These are phyloP conservation scores for Odocoileus hemionus DNA, from an alignment of 2,113 vertebrate genomes.

Conservation along the genomic window DNA sequence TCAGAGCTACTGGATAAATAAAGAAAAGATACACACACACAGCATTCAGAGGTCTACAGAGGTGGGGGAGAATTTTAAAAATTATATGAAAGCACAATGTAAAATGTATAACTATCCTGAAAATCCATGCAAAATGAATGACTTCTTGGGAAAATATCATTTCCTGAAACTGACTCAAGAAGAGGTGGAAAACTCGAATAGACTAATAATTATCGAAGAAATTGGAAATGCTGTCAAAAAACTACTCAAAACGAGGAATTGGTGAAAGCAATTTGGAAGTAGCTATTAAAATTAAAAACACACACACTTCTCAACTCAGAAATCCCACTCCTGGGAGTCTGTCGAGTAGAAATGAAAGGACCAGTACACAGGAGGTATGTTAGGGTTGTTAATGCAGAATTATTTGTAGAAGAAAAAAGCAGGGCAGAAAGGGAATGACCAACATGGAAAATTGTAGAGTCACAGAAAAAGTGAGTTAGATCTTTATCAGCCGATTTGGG, in stretches of 20 bases:
- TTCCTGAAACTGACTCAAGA: constrained; percentile 59
- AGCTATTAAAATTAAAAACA: constrained; percentile 58
- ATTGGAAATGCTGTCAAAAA: constrained; percentile 25
- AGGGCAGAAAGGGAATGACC: neutral
- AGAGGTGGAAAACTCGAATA: constrained; percentile 42
- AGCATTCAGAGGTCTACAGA: neutral
- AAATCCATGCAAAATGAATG: constrained; percentile 56
- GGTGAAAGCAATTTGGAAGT: constrained; percentile 23
- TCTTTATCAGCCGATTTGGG: neutral
- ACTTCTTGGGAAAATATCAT: constrained; percentile 54
- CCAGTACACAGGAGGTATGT: neutral
- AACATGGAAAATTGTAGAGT: neutral
- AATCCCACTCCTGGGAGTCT: neutral
- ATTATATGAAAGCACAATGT: neutral
- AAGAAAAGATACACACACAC: neutral
- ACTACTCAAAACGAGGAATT: neutral
- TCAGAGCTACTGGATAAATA: neutral
- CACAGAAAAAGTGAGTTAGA: neutral
- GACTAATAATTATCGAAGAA: neutral
- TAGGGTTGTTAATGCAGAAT: neutral
- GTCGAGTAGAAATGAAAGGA: neutral
- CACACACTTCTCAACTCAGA: neutral
- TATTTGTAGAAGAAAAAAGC: neutral
- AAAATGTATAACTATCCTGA: constrained; percentile 40
- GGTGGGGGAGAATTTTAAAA: neutral